phyloP scores from a whole-genome alignment of 2,888 invertebrate species.

The Alentia gelatinosa region DNA sequence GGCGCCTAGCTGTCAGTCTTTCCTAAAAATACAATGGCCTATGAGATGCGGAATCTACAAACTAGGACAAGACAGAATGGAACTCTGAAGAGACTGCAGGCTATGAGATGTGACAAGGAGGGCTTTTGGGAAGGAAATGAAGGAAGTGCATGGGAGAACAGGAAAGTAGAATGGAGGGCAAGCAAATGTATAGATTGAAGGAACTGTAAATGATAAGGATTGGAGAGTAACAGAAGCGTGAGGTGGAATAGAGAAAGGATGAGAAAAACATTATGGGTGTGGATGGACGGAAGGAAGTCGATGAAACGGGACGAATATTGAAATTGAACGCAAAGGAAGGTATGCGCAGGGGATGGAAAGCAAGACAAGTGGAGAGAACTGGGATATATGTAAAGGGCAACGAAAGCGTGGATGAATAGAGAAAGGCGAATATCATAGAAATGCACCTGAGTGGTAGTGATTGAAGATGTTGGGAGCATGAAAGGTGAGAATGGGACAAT shows the following conservation, averaged over 20 bases:
- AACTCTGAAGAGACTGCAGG: background rate
- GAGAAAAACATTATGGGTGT: background rate
- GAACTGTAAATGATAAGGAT: background rate
- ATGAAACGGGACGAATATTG: too few species aligned
- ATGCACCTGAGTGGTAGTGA: too few species aligned
- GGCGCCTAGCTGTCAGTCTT: too few species aligned
- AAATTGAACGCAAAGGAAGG: background rate
- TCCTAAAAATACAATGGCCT: background rate
- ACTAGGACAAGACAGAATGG: background rate
- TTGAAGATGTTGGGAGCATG: too few species aligned
- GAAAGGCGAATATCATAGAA: too few species aligned
- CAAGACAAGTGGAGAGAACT: too few species aligned
- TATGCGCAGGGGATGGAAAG: background rate
- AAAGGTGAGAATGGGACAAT: too few species aligned
- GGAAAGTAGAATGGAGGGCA: background rate
- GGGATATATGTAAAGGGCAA: too few species aligned
- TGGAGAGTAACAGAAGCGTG: background rate
- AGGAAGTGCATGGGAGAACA: background rate
- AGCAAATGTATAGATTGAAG: background rate
- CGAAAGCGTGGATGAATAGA: too few species aligned
- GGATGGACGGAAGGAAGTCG: background rate
- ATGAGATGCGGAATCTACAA: background rate
- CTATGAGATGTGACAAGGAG: background rate
- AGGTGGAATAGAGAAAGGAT: background rate
- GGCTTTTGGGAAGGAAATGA: background rate